Conservation (phyloP, 1,140 invertebrate genomes). For the Eriosoma lanigerum region DNA sequence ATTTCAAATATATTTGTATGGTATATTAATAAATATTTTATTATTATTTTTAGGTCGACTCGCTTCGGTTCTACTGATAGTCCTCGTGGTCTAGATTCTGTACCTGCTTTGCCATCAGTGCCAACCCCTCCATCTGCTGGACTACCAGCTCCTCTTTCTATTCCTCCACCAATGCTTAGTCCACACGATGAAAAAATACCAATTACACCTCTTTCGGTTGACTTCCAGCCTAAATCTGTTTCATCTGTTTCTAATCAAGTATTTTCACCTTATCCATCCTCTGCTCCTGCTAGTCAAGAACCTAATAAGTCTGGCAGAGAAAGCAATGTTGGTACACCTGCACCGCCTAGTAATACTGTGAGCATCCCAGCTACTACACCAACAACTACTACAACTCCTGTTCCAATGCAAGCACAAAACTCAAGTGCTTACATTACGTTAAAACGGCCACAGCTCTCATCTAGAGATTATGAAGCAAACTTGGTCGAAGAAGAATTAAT, state of each 20-base stretch:
- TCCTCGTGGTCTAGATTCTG: constrained; percentile 63
- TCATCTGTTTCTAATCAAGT: constrained; percentile 62
- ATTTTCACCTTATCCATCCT: constrained; percentile 58
- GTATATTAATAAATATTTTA: not conserved
- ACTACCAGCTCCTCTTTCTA: constrained; percentile 60
- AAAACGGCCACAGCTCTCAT: constrained; percentile 72
- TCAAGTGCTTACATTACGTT: constrained; percentile 56
- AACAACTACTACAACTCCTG: constrained; percentile 46
- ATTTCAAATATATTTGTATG: constrained; percentile 8
- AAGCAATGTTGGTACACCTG: constrained; percentile 52
- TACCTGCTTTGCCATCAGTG: constrained; percentile 69
- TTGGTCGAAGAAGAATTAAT: constrained; percentile 70
- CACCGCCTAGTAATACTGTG: constrained; percentile 29
- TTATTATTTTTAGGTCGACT: constrained; percentile 30
- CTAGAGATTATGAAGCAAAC: constrained; percentile 72
- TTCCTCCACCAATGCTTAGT: constrained; percentile 60
- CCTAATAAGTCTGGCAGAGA: constrained; percentile 37
- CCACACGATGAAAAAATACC: constrained; percentile 59
- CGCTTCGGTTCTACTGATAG: constrained; percentile 27
- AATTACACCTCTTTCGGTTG: constrained; percentile 60
- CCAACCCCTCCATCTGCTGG: constrained; percentile 74
- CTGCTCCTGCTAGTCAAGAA: constrained; percentile 52
- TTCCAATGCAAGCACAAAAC: constrained; percentile 26
- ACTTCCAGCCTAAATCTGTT: constrained; percentile 62
- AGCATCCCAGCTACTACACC: constrained; percentile 53